phyloP scores from a whole-genome alignment of 2,888 invertebrate genomes.

The Microplitis manilae region DNA sequence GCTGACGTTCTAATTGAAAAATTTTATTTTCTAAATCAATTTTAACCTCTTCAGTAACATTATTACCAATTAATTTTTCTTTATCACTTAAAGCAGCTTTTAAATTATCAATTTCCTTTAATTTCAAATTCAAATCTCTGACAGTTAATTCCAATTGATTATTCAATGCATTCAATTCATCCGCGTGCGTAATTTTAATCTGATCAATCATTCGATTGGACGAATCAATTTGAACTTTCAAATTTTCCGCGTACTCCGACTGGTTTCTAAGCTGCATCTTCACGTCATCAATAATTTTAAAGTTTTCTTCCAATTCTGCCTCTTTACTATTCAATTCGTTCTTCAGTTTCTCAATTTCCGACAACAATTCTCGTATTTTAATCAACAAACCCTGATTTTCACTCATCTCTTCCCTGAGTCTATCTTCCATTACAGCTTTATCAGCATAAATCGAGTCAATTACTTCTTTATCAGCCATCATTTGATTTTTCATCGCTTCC shows the following conservation, averaged over 20 bases:
- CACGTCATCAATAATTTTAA: background rate
- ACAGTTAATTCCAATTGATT: constrained; percentile 71
- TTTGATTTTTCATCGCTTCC: constrained; percentile 47
- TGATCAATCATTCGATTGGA: constrained; percentile 73
- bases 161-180: constrained; percentile 70
- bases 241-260: constrained; percentile 51
- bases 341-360: constrained; percentile 61
- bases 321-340: constrained; percentile 52
- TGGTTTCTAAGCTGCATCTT: constrained; percentile 48
- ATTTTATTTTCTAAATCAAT: constrained; percentile 65
- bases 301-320: constrained; percentile 42
- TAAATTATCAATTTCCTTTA: constrained; percentile 66
- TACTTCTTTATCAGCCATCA: constrained; percentile 69
- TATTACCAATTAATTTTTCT: constrained; percentile 65
- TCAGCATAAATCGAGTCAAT: constrained; percentile 62
- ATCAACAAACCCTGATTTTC: constrained; percentile 56
- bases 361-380: constrained; percentile 52
- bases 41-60: constrained; percentile 63
- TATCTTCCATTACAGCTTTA: background rate
- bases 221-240: constrained; percentile 62
- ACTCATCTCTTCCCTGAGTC: constrained; percentile 60
- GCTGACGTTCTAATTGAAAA: constrained; percentile 69
- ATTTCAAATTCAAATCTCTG: constrained; percentile 70
- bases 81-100: constrained; percentile 68
- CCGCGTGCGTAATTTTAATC: constrained; percentile 66